A percentile compares a stretch with the other conserved stretches of the same genome.
Conservation (phyloP, 2,888 invertebrate genomes). For the Andrena trimmerana region DNA sequence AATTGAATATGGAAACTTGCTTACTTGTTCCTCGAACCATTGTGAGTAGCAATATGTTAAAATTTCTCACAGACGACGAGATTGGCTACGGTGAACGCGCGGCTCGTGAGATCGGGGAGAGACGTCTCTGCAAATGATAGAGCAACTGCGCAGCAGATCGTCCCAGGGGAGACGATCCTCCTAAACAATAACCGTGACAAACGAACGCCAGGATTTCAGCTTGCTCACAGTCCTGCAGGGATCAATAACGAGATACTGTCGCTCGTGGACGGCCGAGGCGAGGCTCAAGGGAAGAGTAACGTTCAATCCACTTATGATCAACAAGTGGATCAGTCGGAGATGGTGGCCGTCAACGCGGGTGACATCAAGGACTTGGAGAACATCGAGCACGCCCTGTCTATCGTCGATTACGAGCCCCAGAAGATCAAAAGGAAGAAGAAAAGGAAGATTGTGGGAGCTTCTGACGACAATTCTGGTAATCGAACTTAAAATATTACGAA, state of each 20-base stretch:
- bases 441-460: slow-evolving; percentile 1
- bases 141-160: neutral
- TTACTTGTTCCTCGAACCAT: too few relatives aligned
- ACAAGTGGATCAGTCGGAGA: slow-evolving; percentile 58
- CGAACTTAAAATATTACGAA: neutral
- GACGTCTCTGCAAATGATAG: neutral
- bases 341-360: slow-evolving; percentile 31
- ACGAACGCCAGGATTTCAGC: neutral
- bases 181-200: slow-evolving; percentile 23
- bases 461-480: slow-evolving; percentile 19
- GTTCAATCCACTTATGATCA: slow-evolving; percentile 44
- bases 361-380: slow-evolving; percentile 68
- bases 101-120: neutral
- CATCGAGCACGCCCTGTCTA: slow-evolving; percentile 71
- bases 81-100: neutral
- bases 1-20: too few relatives aligned
- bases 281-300: too few relatives aligned
- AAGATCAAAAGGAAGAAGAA: slow-evolving; percentile 63
- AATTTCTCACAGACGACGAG: slow-evolving; percentile 1
- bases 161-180: slow-evolving; percentile 27
- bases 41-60: neutral
- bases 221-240: neutral
- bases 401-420: slow-evolving; percentile 77
- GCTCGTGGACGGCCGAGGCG: slow-evolving; percentile 1
- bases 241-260: slow-evolving; percentile 37